These are phyloP conservation scores for Sakesphorus luctuosus DNA, from an alignment of 2,113 vertebrate genomes.

Conservation along the genomic window DNA sequence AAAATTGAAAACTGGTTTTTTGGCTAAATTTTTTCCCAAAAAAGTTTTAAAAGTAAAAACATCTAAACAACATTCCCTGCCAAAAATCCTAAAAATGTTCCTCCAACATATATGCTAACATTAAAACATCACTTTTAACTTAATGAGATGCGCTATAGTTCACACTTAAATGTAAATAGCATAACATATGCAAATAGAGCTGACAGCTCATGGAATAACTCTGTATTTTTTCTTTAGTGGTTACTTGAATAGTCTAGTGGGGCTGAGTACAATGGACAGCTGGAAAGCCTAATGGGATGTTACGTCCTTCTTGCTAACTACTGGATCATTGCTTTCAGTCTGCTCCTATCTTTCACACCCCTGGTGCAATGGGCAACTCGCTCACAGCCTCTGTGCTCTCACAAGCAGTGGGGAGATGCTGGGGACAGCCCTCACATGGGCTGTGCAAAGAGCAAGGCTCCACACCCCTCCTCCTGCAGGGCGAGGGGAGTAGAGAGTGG, in stretches of 20 bases:
- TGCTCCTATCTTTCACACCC: neutral
- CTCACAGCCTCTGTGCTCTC: neutral
- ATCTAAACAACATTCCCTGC: neutral
- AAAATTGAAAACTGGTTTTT: neutral
- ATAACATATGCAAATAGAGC: neutral
- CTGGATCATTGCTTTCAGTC: neutral
- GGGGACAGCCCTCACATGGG: neutral
- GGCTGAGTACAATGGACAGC: neutral
- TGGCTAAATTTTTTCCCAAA: neutral
- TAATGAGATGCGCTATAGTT: neutral
- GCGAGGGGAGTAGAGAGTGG: neutral
- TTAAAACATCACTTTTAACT: neutral
- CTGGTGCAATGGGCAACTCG: fast-evolving
- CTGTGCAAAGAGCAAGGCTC: neutral
- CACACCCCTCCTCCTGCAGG: fast-evolving
- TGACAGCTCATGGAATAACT: neutral
- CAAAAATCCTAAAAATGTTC: neutral
- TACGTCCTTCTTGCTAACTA: neutral
- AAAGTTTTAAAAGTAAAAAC: neutral
- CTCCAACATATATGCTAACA: neutral
- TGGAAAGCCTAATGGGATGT: neutral
- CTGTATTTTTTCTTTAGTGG: neutral
- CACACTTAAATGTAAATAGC: neutral
- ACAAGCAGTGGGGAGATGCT: neutral
- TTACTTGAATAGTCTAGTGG: neutral